phyloP scores from a whole-genome alignment of 2,797 vertebrate species.

The Falco biarmicus region DNA sequence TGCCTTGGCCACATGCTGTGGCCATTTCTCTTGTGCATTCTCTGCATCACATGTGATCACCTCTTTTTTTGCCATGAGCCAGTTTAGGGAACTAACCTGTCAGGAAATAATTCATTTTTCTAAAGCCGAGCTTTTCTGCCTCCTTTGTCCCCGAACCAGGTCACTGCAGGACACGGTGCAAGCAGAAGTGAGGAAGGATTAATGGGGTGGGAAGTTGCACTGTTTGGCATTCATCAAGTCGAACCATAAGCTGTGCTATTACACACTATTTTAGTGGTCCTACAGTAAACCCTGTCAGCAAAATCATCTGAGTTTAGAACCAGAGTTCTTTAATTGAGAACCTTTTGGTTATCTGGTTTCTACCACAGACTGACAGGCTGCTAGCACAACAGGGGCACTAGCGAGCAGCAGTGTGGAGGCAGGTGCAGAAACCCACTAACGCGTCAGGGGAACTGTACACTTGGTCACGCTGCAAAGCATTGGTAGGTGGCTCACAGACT shows the following conservation, averaged over 20 bases:
- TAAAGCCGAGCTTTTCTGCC: neutral
- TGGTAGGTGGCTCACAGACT: neutral
- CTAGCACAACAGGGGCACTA: neutral
- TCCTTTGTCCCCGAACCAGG: neutral
- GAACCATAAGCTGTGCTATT: neutral
- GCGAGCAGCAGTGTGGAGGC: neutral
- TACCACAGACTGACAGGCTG: neutral
- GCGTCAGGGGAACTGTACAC: neutral
- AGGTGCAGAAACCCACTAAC: neutral
- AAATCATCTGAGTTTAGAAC: neutral
- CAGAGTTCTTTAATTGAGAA: neutral
- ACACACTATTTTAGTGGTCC: neutral
- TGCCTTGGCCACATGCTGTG: neutral
- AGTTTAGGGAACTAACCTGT: neutral
- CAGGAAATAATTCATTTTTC: neutral
- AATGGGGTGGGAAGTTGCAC: neutral
- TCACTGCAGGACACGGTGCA: neutral
- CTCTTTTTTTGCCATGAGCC: neutral
- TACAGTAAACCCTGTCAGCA: neutral
- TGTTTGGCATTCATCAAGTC: neutral
- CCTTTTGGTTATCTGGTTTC: neutral
- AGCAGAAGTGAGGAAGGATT: neutral
- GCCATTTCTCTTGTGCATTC: neutral
- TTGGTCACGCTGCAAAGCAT: neutral
- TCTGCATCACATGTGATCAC: neutral